Evolutionary conservation across 2,113 vertebrate genomes (phyloP).

Genomic region (Hippocampus abdominalis): DNA sequence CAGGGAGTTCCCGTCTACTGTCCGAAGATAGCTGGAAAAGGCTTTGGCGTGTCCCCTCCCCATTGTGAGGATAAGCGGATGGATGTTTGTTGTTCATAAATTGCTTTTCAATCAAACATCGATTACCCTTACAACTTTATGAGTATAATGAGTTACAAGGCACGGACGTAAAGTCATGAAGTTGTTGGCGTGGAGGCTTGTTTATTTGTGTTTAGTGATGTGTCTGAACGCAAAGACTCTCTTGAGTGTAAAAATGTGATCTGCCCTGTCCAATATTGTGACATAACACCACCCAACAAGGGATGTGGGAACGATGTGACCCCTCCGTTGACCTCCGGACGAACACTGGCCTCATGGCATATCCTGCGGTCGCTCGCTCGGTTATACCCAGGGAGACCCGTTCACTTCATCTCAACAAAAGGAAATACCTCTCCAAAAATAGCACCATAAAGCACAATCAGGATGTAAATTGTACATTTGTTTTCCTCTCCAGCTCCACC

Average conservation of each 20-base stretch:
- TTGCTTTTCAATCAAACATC: no score
- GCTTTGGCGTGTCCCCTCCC: no score
- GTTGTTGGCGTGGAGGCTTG: no score
- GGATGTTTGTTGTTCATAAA: no score
- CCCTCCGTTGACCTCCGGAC: constrained; percentile 43
- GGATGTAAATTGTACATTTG: constrained; percentile 75
- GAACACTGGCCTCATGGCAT: constrained; percentile 52
- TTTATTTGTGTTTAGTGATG: no score
- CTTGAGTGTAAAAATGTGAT: neutral
- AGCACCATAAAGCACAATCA: constrained; percentile 68
- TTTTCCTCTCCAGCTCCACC: constrained; percentile 67
- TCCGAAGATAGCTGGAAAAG: no score
- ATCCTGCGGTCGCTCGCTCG: constrained; percentile 53
- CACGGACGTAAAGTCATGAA: no score
- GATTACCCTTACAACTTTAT: no score
- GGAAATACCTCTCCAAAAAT: constrained; percentile 78
- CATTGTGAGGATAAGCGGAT: no score
- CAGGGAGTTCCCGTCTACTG: no score
- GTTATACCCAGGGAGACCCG: constrained; percentile 54
- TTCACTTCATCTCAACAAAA: constrained; percentile 63
- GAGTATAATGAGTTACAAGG: no score
- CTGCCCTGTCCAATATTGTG: constrained; percentile 12
- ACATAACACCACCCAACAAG: constrained; percentile 21
- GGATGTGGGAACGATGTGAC: constrained; percentile 58
- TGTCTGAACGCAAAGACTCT: neutral